Conservation (phyloP, 2,797 vertebrate species). For the Fundulus diaphanus region DNA sequence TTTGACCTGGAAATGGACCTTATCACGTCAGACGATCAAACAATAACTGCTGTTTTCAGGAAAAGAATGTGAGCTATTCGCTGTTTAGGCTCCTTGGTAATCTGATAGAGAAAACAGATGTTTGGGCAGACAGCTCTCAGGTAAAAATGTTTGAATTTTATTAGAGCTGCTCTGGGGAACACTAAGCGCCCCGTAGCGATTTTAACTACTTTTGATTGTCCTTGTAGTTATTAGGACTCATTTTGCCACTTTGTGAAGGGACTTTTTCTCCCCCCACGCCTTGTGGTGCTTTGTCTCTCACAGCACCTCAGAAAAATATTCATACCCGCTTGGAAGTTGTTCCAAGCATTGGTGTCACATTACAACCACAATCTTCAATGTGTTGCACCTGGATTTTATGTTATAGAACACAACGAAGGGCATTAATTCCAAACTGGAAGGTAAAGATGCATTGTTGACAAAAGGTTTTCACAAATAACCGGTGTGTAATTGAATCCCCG, state of each 20-base stretch:
- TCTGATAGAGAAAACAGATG: neutral
- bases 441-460: neutral
- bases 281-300: neutral
- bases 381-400: neutral
- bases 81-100: conserved; percentile 3
- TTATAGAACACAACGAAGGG: neutral
- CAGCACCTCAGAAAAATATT: neutral
- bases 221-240: neutral
- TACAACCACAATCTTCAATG: neutral
- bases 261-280: neutral
- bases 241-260: neutral
- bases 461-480: neutral
- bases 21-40: neutral
- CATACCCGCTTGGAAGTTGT: neutral
- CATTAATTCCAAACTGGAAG: neutral
- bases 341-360: neutral
- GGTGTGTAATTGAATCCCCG: neutral
- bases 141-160: neutral
- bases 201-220: neutral
- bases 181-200: neutral
- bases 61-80: conserved; percentile 3
- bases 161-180: neutral
- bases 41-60: conserved; percentile 1
- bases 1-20: neutral
- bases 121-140: neutral